Conservation (phyloP, 2,797 vertebrate genomes). For the Lateolabrax maculatus region DNA sequence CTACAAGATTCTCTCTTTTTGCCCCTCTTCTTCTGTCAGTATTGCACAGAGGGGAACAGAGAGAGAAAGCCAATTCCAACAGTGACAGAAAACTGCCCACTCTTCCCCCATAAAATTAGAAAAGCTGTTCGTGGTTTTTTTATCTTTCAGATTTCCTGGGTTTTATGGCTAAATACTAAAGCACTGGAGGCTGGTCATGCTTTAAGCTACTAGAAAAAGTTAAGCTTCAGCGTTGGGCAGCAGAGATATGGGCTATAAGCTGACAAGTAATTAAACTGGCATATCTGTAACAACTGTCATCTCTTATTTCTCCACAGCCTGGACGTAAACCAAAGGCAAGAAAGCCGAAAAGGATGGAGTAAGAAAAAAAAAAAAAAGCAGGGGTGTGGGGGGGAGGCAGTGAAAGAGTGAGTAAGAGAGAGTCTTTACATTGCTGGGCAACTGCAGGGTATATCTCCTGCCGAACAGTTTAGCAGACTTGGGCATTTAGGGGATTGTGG, state of each 20-base stretch:
- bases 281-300: conserved; percentile 99
- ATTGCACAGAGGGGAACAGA: conserved; percentile 81
- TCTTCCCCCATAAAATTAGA: conserved; percentile 89
- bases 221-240: conserved; percentile 96
- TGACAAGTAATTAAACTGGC: conserved; percentile 99
- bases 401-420: conserved; percentile 79
- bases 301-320: conserved; percentile 97
- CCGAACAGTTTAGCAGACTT: conserved; percentile 92
- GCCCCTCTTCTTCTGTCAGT: conserved; percentile 81
- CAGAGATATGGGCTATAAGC: conserved; percentile 97
- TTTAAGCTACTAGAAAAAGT: conserved; percentile 97
- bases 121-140: conserved; percentile 86
- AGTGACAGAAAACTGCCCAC: conserved; percentile 89
- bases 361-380: conserved; percentile 75
- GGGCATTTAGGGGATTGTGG: conserved; percentile 93
- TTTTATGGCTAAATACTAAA: conserved; percentile 92
- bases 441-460: conserved; percentile 90
- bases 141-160: conserved; percentile 93
- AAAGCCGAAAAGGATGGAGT: conserved; percentile 83
- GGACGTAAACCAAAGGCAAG: conserved; percentile 94
- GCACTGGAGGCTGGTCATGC: conserved; percentile 95
- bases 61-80: conserved; percentile 87
- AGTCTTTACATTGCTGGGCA: conserved; percentile 84
- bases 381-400: conserved; percentile 62
- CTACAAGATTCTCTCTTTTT: conserved; percentile 83